These are phyloP conservation scores for Forbesichthys papilliferus DNA, from an alignment of 2,113 vertebrate species.

Conservation along the genomic window DNA sequence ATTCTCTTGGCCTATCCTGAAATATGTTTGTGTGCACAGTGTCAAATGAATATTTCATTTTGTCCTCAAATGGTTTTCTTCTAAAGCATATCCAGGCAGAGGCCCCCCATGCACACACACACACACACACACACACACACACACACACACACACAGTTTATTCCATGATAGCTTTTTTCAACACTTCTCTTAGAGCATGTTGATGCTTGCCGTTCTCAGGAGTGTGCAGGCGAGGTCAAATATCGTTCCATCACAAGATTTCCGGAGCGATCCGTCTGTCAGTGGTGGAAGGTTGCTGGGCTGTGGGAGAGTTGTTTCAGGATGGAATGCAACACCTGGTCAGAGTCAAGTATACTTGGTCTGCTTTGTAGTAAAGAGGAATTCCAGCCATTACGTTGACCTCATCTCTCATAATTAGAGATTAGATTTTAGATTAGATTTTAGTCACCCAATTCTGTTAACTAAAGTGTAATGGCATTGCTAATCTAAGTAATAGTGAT, in stretches of 20 bases:
- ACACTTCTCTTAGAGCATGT: neutral
- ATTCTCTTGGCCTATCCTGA: too few species aligned
- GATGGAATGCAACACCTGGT: constrained; percentile 1
- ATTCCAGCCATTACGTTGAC: too few species aligned
- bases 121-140: constrained; percentile 6
- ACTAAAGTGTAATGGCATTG: too few species aligned
- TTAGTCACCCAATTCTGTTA: too few species aligned
- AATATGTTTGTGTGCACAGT: too few species aligned
- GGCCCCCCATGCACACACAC: neutral
- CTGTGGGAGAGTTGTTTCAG: constrained; percentile 3
- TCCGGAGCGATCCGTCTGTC: neutral
- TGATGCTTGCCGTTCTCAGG: constrained; percentile 2
- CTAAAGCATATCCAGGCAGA: neutral
- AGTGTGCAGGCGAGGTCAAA: constrained; percentile 14
- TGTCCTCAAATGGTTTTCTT: too few species aligned
- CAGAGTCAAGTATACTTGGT: constrained; percentile 1
- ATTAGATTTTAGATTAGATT: too few species aligned
- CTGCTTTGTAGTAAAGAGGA: neutral
- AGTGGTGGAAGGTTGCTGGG: too few species aligned
- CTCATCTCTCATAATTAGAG: too few species aligned
- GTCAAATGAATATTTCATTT: too few species aligned
- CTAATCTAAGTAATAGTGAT: too few species aligned
- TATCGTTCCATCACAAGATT: constrained; percentile 10
- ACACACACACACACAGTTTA: neutral
- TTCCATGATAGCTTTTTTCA: neutral